These are phyloP conservation scores for Anastrepha ludens DNA, from an alignment of 1,140 invertebrate genomes.

Conservation along the genomic window DNA sequence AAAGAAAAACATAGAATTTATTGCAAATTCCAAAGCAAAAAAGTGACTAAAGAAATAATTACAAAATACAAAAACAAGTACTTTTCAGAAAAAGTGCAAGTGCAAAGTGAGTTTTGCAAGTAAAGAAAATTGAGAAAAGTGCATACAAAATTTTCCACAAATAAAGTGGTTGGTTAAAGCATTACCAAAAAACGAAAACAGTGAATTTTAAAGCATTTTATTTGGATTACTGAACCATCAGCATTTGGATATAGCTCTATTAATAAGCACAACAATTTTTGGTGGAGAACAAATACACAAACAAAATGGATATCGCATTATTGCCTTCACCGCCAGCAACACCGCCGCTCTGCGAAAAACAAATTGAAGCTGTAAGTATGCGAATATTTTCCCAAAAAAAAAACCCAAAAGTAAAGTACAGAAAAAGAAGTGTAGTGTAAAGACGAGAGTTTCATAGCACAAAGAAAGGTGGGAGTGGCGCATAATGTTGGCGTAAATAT, in stretches of 20 bases:
- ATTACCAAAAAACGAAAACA: slow-evolving; percentile 54
- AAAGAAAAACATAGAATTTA: slow-evolving; percentile 42
- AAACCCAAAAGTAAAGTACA: background rate
- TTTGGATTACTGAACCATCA: slow-evolving; percentile 46
- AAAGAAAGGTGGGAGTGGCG: background rate
- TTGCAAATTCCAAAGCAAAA: slow-evolving; percentile 47
- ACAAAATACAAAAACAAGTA: background rate
- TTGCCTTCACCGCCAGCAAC: slow-evolving; percentile 78
- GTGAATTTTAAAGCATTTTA: slow-evolving; percentile 55
- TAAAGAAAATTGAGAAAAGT: slow-evolving; percentile 51
- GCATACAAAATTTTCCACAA: slow-evolving; percentile 53
- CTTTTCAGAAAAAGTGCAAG: slow-evolving; percentile 2
- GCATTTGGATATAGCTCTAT: slow-evolving; percentile 21
- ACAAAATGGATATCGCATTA: slow-evolving; percentile 74
- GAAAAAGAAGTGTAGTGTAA: too few species aligned
- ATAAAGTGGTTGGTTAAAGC: slow-evolving; percentile 56
- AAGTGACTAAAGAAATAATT: slow-evolving; percentile 58
- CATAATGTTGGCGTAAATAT: too few species aligned
- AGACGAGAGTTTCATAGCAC: too few species aligned
- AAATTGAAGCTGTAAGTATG: slow-evolving; percentile 76
- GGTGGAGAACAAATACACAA: slow-evolving; percentile 52
- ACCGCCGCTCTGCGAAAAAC: slow-evolving; percentile 75
- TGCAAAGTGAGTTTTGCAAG: slow-evolving; percentile 7
- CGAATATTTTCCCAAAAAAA: slow-evolving; percentile 35
- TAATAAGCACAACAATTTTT: slow-evolving; percentile 58